Conservation (phyloP, 2,113 vertebrate species). For the Pterocles gutturalis region DNA sequence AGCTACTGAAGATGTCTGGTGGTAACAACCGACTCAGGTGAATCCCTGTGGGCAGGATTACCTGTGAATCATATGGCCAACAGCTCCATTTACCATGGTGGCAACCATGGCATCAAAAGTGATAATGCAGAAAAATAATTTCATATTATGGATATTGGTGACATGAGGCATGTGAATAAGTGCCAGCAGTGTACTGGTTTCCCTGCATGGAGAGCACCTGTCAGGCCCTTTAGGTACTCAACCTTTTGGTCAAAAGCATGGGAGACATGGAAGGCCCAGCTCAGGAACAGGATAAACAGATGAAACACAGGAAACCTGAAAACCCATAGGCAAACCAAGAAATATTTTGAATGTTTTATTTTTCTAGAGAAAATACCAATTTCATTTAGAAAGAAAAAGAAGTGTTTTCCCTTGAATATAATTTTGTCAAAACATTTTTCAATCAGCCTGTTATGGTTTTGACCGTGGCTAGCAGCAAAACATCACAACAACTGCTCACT, state of each 20-base stretch:
- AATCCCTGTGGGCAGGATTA: not conserved
- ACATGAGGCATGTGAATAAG: not conserved
- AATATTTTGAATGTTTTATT: not conserved
- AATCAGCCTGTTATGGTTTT: not conserved
- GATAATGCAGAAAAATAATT: not conserved
- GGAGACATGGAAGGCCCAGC: not conserved
- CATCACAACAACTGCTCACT: too few relatives aligned
- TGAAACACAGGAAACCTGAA: not conserved
- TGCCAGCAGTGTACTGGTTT: not conserved
- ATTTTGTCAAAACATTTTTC: not conserved
- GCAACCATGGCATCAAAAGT: not conserved
- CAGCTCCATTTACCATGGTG: not conserved
- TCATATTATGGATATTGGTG: not conserved
- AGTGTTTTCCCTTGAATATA: not conserved
- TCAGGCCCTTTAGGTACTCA: not conserved
- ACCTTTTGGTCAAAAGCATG: not conserved
- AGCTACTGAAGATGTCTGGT: not conserved
- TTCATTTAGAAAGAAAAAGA: not conserved
- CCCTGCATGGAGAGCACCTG: not conserved
- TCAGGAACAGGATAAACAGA: not conserved
- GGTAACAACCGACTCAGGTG: not conserved
- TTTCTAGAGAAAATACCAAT: not conserved
- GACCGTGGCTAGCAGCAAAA: too few relatives aligned
- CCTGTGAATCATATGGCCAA: not conserved
- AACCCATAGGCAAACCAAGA: not conserved